phyloP scores from a whole-genome alignment of 2,113 vertebrate species.

The Myotis lucifugus region DNA sequence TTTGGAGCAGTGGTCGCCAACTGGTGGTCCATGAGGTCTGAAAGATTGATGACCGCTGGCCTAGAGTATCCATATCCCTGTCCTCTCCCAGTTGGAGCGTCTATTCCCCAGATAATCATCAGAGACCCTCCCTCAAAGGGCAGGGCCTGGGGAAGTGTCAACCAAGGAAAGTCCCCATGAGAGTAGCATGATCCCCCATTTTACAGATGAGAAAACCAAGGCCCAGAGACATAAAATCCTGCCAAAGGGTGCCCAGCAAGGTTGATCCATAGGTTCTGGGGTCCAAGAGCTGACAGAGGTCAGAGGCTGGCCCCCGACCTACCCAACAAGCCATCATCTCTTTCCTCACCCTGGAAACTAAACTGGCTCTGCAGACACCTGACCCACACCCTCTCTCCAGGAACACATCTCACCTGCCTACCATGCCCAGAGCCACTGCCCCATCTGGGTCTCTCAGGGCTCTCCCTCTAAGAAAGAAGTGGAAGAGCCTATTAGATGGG shows the following conservation, averaged over 20 bases:
- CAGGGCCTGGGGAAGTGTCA: background rate
- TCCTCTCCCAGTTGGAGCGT: background rate
- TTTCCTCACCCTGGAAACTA: background rate
- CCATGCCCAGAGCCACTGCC: background rate
- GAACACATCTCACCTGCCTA: conserved; percentile 29
- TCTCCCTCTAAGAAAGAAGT: background rate
- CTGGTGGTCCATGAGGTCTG: too few relatives aligned
- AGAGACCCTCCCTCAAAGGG: background rate
- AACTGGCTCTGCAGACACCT: background rate
- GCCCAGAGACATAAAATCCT: background rate
- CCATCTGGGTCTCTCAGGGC: background rate
- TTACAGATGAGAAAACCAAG: background rate
- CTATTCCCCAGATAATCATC: background rate
- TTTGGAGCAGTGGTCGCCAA: too few relatives aligned
- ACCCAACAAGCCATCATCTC: background rate
- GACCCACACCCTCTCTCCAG: background rate
- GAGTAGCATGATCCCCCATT: background rate
- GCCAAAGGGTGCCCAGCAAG: background rate
- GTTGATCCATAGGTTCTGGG: background rate
- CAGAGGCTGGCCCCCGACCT: background rate
- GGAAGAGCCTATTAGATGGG: background rate
- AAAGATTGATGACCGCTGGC: too few relatives aligned
- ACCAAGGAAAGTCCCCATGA: background rate
- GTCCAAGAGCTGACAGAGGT: background rate
- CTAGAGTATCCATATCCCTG: background rate